Percentiles rank a stretch among this genome's conserved stretches.
Evolutionary conservation across 2,113 vertebrate species (phyloP).

Genomic region (Myocastor coypus): DNA sequence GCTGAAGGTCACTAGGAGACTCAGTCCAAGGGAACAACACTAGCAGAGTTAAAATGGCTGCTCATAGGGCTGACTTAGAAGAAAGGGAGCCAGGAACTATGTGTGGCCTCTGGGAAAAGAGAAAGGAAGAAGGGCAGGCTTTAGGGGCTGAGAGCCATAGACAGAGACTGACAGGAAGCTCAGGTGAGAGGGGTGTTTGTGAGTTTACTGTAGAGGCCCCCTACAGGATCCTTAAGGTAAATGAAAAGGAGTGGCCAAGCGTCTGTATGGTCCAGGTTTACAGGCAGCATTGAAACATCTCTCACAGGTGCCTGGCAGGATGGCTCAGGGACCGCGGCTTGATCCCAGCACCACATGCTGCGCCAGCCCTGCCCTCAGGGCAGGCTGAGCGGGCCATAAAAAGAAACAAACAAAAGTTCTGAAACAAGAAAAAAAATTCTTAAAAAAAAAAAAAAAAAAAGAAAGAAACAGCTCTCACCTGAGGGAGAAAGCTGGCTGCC

Average conservation of each 20-base stretch:
- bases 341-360: no score
- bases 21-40: not conserved
- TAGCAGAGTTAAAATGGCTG: slow-evolving; percentile 6
- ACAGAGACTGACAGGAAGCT: not conserved
- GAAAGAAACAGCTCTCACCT: no score
- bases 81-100: not conserved
- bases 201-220: not conserved
- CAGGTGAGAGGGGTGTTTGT: not conserved
- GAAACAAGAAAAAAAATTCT: no score
- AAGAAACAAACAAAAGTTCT: no score
- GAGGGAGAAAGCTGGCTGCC: not conserved
- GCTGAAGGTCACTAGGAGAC: not conserved
- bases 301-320: no score
- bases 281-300: not conserved
- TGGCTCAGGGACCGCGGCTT: no score
- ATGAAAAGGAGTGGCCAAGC: not conserved
- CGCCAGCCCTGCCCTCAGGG: no score
- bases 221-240: not conserved
- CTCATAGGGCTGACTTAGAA: not conserved
- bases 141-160: not conserved
- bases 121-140: not conserved
- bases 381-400: no score
- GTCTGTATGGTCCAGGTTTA: not conserved
- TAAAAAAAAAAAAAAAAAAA: no score
- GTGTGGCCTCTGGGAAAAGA: slow-evolving; percentile 23